Base-by-base conservation (phyloP, 2,113 vertebrate genomes). In the Capreolus pygargus region DNA sequence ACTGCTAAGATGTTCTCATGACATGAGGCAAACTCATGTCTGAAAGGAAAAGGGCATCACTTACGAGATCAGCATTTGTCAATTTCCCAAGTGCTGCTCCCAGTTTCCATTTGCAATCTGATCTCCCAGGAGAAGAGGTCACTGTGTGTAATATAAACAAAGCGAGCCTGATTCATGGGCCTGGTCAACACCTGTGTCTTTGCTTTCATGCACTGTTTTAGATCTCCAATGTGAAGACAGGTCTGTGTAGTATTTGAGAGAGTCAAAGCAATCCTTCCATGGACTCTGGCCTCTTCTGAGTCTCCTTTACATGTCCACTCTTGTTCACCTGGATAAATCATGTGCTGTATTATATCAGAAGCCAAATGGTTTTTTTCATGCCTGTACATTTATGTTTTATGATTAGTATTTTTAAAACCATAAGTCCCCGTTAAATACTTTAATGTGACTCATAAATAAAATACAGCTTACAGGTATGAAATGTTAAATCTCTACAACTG, bases 171-270 rank as follows among this genome's bases (percentile, higher is more conserved):
- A 79, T 36, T 79, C 84, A 47, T 2, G 2, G 86, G 89, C 78
- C 95, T 97, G 93, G 91, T 57, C 84, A 60, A 52, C 90, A 96
- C 95, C 97, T 95, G 89, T 14, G 21, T 33, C 33, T 94, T 83
- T n/a, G 67, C 79, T 84, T 87, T 78, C 74, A 33, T 8, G n/a
- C 43, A 12, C 83, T 60, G 87, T 64, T 84, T 97, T 70, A 97
- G 94, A 96, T 97, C 97, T 95, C 85, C 43, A 3, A 30, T 2
- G 84, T 96, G 95, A 95, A 97, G 96, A 97, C 95, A 96, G 86
- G 50, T 30, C 94, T 96, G 86, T n/a, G 45, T 78, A 28, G 33
- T 60, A 43, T 95, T 86, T 70, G 33, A 47, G 47, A 52, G 50
- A 74, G 60, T 39, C 96, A 64, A 60, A 33, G 28, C 21, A 30